These are phyloP conservation scores for Rhinichthys klamathensis DNA, from an alignment of 2,113 vertebrate species.

Conservation along the genomic window DNA sequence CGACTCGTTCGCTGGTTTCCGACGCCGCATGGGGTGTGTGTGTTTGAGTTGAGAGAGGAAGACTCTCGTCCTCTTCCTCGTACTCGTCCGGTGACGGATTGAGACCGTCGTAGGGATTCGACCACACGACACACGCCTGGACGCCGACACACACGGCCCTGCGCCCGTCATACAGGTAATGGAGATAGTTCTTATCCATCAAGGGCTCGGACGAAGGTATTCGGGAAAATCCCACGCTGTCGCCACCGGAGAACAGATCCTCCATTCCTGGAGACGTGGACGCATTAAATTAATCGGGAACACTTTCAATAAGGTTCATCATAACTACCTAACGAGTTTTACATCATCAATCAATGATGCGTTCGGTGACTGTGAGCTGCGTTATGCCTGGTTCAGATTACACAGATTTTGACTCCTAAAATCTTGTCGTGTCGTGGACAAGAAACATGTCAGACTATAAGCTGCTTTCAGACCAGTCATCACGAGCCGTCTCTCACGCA, in stretches of 20 bases:
- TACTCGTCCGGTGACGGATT: constrained; percentile 77
- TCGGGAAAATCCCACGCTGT: constrained; percentile 71
- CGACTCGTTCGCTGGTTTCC: constrained; percentile 66
- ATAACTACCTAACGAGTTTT: too few species aligned
- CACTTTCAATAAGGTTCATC: too few species aligned
- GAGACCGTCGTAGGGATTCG: constrained; percentile 88
- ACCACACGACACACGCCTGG: constrained; percentile 88
- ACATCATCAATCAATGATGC: too few species aligned
- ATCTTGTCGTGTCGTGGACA: too few species aligned
- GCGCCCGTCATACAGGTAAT: constrained; percentile 90
- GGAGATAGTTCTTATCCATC: constrained; percentile 89
- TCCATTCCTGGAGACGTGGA: constrained; percentile 34
- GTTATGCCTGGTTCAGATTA: too few species aligned
- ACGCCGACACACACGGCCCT: constrained; percentile 76
- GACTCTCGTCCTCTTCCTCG: constrained; percentile 58
- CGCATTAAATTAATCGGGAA: too few species aligned
- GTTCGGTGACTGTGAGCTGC: too few species aligned
- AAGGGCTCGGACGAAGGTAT: constrained; percentile 76
- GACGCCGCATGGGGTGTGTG: constrained; percentile 52
- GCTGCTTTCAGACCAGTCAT: too few species aligned
- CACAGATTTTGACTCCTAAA: too few species aligned
- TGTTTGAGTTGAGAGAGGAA: constrained; percentile 35
- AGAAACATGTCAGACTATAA: too few species aligned
- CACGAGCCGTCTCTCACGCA: too few species aligned
- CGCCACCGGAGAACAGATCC: constrained; percentile 25